A percentile compares a stretch with the other conserved stretches of the same genome.
These are phyloP conservation scores for Ctenomys sociabilis DNA, from an alignment of 2,113 vertebrate genomes.

Conservation along the genomic window DNA sequence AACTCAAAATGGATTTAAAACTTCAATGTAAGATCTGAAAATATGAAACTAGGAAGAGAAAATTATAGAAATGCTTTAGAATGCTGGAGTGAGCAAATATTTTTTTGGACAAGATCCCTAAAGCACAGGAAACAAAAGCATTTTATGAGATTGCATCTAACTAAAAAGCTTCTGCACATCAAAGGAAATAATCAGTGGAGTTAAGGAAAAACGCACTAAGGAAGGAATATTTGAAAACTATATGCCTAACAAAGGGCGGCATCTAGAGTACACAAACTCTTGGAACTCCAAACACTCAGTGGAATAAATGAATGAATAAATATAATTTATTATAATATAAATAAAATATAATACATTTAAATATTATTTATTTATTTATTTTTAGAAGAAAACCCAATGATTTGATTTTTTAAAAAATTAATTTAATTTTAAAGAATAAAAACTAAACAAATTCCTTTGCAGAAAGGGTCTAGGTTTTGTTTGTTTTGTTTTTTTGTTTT, in stretches of 20 bases:
- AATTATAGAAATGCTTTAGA: not conserved
- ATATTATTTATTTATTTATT: not conserved
- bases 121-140: not conserved
- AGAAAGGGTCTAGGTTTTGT: no score
- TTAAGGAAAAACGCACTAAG: not conserved
- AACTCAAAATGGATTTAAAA: not conserved
- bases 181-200: not conserved
- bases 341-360: not conserved
- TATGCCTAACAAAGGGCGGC: not conserved
- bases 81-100: not conserved
- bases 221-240: not conserved
- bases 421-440: no score
- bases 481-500: no score
- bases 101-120: not conserved
- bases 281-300: not conserved
- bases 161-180: not conserved
- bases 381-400: not conserved
- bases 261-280: not conserved
- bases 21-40: not conserved
- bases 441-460: no score
- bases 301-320: not conserved
- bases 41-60: not conserved
- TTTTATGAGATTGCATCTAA: not conserved
- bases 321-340: no score
- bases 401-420: not conserved